Conservation (phyloP, 2,888 invertebrate genomes). For the Scaptomyza parva region DNA sequence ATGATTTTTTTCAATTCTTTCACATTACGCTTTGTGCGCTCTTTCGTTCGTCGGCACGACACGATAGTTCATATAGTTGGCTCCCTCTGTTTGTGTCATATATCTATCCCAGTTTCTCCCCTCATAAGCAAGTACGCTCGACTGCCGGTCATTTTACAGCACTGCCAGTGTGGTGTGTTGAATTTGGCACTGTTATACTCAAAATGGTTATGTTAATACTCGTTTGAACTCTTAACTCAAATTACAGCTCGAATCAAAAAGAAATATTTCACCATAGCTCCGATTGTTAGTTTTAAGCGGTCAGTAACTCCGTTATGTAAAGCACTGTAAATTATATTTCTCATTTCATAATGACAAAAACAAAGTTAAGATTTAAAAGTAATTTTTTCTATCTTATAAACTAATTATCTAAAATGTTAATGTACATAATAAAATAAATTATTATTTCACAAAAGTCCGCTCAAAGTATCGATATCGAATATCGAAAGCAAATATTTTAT, state of each 20-base stretch:
- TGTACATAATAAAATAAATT: background rate
- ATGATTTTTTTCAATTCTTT: slow-evolving; percentile 79
- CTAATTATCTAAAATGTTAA: background rate
- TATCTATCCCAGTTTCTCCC: slow-evolving; percentile 33
- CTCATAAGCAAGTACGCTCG: slow-evolving; percentile 1
- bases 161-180: slow-evolving; percentile 40
- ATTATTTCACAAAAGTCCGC: background rate
- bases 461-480: background rate
- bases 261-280: background rate
- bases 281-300: background rate
- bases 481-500: background rate
- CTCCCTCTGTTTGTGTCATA: slow-evolving; percentile 37
- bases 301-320: slow-evolving; percentile 12
- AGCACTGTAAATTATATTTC: background rate
- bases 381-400: too few relatives aligned
- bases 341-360: background rate
- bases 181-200: slow-evolving; percentile 41
- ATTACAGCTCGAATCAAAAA: background rate
- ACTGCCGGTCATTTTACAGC: slow-evolving; percentile 44
- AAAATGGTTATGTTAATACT: slow-evolving; percentile 34
- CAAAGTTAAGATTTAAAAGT: too few relatives aligned
- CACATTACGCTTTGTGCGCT: slow-evolving; percentile 76
- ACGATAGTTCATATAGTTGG: slow-evolving; percentile 40
- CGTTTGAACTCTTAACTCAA: slow-evolving; percentile 36
- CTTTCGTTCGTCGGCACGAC: slow-evolving; percentile 75